A percentile compares a stretch with the other conserved stretches of the same genome.
These are phyloP conservation scores for Epistrophella euchroma DNA, from an alignment of 2,888 invertebrate species.

Conservation along the genomic window DNA sequence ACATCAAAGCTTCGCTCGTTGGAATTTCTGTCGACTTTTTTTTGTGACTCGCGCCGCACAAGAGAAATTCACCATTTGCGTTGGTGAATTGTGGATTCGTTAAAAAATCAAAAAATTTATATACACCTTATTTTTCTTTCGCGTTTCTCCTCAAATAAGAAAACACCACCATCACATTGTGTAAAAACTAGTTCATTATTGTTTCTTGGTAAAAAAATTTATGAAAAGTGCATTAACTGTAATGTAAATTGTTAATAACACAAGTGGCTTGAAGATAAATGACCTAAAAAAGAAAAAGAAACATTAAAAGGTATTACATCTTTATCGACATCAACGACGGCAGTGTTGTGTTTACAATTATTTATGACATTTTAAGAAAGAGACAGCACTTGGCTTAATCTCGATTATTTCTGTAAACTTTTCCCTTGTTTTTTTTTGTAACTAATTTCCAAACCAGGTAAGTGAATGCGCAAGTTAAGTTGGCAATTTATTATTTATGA, in stretches of 20 bases:
- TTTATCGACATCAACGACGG: constrained; percentile 41
- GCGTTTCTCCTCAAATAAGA: constrained; percentile 33
- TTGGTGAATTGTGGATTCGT: constrained; percentile 49
- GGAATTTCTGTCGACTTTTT: constrained; percentile 54
- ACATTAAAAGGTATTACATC: constrained; percentile 53
- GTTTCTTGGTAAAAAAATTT: constrained; percentile 2
- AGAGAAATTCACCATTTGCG: constrained; percentile 54
- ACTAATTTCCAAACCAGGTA: constrained; percentile 49
- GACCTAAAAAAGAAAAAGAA: constrained; percentile 23
- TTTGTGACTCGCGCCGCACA: constrained; percentile 14
- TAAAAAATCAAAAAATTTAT: constrained; percentile 59
- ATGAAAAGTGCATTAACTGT: constrained; percentile 13
- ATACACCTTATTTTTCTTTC: constrained; percentile 66
- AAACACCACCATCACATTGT: constrained; percentile 22
- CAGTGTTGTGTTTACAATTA: constrained; percentile 78
- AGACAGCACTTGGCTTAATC: constrained; percentile 56
- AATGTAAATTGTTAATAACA: constrained; percentile 4
- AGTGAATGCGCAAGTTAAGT: constrained; percentile 59
- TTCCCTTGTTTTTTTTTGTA: constrained; percentile 60
- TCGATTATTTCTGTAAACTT: constrained; percentile 49
- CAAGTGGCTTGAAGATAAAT: constrained; percentile 20
- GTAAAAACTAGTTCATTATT: constrained; percentile 10
- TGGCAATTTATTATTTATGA: constrained; percentile 60
- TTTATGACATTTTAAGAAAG: constrained; percentile 78
- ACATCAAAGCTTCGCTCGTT: constrained; percentile 28